These are phyloP conservation scores for Cathartes aura DNA, from an alignment of 2,113 vertebrate genomes.

Conservation along the genomic window DNA sequence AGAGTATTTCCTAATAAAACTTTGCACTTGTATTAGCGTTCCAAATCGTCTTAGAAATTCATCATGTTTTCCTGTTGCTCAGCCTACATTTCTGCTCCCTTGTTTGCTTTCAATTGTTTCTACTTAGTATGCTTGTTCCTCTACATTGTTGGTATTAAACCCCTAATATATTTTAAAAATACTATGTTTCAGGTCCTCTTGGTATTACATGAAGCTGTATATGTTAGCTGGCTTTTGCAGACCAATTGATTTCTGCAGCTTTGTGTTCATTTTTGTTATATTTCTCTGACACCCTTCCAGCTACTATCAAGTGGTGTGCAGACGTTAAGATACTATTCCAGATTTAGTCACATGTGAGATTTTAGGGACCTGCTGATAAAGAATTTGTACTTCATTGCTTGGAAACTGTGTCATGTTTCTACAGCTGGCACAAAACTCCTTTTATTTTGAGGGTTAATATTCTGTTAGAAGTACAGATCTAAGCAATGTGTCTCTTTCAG, in stretches of 20 bases:
- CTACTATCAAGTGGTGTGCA: not conserved
- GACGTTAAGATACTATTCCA: not conserved
- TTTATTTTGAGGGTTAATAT: not conserved
- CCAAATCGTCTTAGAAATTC: not conserved
- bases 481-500: not conserved
- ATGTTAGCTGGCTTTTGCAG: not conserved
- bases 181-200: not conserved
- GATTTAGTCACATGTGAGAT: not conserved
- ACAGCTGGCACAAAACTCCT: not conserved
- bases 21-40: not conserved
- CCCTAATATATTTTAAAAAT: not conserved
- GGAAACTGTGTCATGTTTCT: not conserved
- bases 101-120: not conserved
- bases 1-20: not conserved
- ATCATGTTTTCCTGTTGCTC: not conserved
- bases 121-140: not conserved
- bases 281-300: not conserved
- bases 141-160: not conserved
- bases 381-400: not conserved
- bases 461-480: not conserved
- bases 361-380: not conserved
- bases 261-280: not conserved
- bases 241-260: not conserved
- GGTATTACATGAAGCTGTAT: not conserved
- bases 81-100: not conserved